A percentile compares a stretch with the other conserved stretches of the same genome.
phyloP scores from a whole-genome alignment of 2,113 vertebrate genomes.

The Pundamilia nyererei region DNA sequence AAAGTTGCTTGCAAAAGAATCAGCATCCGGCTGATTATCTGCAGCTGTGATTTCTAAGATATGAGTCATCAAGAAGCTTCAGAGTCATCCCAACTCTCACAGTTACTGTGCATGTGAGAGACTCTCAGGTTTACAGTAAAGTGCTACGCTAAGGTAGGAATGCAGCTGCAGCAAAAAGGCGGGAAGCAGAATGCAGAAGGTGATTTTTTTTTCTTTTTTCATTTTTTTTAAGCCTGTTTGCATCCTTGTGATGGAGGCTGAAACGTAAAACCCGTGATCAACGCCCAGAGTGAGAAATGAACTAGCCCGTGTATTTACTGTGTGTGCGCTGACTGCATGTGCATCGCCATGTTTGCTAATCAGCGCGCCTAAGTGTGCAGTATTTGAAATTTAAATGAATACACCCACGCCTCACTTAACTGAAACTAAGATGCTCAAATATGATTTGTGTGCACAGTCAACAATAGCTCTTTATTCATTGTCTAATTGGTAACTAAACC shows the following conservation, averaged over 20 bases:
- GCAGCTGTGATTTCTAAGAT: constrained; percentile 59
- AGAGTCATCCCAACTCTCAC: constrained; percentile 7
- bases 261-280: neutral
- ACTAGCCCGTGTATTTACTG: neutral
- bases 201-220: neutral
- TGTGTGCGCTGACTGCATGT: neutral
- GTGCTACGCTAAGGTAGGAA: neutral
- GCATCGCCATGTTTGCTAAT: neutral
- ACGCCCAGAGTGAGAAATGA: neutral
- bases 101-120: neutral
- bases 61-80: constrained; percentile 45
- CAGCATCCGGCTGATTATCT: constrained; percentile 39
- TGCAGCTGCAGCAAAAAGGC: constrained; percentile 5
- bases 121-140: constrained; percentile 13
- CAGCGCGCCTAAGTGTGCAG: neutral
- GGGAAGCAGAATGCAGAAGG: constrained; percentile 6
- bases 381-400: neutral
- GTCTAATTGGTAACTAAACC: neutral
- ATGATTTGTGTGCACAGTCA: neutral
- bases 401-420: neutral
- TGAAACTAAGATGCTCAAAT: neutral
- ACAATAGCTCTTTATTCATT: neutral
- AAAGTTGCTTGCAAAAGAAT: constrained; percentile 28
- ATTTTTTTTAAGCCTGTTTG: neutral
- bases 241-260: neutral